phyloP scores from a whole-genome alignment of 2,888 invertebrate genomes.

The Deladenus siricidicola region DNA sequence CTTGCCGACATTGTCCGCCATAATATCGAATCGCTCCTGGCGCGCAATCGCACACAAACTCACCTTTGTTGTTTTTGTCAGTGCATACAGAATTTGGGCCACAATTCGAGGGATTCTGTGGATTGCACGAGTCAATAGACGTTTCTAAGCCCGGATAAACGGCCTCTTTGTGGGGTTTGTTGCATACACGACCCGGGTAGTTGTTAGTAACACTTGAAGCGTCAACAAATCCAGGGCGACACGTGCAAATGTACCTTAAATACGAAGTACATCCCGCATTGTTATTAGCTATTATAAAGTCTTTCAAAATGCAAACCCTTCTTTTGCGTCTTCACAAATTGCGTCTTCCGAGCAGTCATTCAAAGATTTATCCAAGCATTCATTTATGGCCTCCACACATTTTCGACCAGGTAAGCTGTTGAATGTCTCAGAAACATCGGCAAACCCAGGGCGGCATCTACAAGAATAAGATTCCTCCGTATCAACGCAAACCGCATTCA shows the following conservation, averaged over 20 bases:
- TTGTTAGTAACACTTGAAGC: constrained; percentile 47
- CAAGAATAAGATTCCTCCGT: constrained; percentile 44
- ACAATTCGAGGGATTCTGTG: constrained; percentile 26
- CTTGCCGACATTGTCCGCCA: constrained; percentile 45
- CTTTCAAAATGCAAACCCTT: constrained; percentile 54
- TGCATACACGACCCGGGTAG: constrained; percentile 50
- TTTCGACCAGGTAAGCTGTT: constrained; percentile 48
- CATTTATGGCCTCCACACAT: constrained; percentile 53
- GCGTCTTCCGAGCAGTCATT: constrained; percentile 82
- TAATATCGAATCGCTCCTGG: constrained; percentile 43
- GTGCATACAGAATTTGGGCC: constrained; percentile 41
- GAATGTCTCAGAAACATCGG: constrained; percentile 51
- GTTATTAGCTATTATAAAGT: too few relatives aligned
- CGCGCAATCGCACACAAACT: constrained; percentile 45
- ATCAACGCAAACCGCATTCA: constrained; percentile 50
- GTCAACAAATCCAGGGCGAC: constrained; percentile 72
- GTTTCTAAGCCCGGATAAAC: constrained; percentile 26
- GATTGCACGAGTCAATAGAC: constrained; percentile 36
- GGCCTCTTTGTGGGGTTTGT: constrained; percentile 25
- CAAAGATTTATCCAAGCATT: constrained; percentile 56
- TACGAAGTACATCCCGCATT: too few relatives aligned
- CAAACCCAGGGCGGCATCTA: constrained; percentile 52
- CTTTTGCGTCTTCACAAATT: constrained; percentile 77
- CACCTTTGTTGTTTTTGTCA: constrained; percentile 29
- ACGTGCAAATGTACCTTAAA: constrained; percentile 70